Evolutionary conservation across 2,888 invertebrate species (phyloP), one percentile per base, ranked within the genome.

Genomic region (Yponomeuta cagnagella): DNA sequence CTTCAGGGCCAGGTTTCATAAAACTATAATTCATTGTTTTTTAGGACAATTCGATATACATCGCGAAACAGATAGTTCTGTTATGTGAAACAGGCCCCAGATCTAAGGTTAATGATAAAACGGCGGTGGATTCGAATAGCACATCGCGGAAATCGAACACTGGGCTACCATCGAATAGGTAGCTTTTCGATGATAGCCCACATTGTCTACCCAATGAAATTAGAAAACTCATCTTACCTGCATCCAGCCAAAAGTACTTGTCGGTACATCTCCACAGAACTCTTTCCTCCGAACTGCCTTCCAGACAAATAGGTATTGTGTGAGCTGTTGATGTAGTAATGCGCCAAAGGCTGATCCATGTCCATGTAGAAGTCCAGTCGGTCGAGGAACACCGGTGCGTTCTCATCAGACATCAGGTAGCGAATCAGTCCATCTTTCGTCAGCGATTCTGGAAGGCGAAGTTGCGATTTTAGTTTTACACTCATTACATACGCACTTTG

Each of bases 341-440:
- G 99, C 10, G 98, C 96, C 71, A 99, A 87, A 0, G 99, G 97
- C 85, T 99, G 98, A 85, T 99, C 99, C 99, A 99, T 99, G 76
- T 99, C 99, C 97, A 97, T 97, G 82, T 98, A 98, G 80, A 97
- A 96, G 84, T 99, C 99, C 77, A 99, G 93, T n/a, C 99, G 94
- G 89, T 99, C 99, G 76, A 99, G 93, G 91, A 99, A 99, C 74
- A 99, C 99, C 0, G 99, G 99, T 0, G 99, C 98, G 92, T 99
- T 99, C 91, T 99, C 99, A 87, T 99, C 99, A 0, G 99, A 99
- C 98, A 99, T 99, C 76, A 99, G 94, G 93, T 99, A 99, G 73
- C 99, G 96, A 88, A 99, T 98, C 77, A 99, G 95, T 63, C 99
- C 99, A 88, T 99, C 99, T 87, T 98, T 96, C 73, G 97, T 97